Evolutionary conservation across 2,888 invertebrate genomes (phyloP), one percentile per base, ranked within the genome.

Genomic region (Acrocera orbiculus): DNA sequence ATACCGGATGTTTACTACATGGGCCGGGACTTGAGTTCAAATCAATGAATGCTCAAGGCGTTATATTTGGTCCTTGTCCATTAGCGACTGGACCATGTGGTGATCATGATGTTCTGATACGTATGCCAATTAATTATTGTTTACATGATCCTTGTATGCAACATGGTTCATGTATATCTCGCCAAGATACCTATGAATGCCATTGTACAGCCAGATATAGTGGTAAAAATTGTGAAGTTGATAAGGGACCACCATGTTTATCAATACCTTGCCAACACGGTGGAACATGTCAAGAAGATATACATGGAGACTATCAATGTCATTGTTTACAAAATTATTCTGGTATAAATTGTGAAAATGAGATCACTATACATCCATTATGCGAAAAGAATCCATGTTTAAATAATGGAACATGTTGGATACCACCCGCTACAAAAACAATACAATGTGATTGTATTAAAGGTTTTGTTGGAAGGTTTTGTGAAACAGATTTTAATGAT

Each of bases 171-270:
- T 85, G 83, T 60, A 72, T 79, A 43, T 79, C 78, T 26, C 67
- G 73, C 47, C 66, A 70, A 42, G 83, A 85, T 51, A 68, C 72
- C 40, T 87, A 85, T 59, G 77, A 78, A 52, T 90, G 90, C 59
- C 73, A 73, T 53, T 89, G 89, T 63, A 69, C 76, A 37, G 74
- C 82, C 20, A 72, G 85, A 35, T 89, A 82, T 61, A 73, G 78
- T 35, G 87, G 89, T 44, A 78, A 78, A 63, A 83, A 85, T 62
- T 89, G 89, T 62, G 77, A 86, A 58, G 72, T 74, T 55, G 82
- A 83, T 61, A 69, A 66, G 53, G 82, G 81, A 32, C 69, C 76
- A 43, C 78, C 78, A 1, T 83, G 83, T 52, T 58, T 60, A 34
- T 70, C 69, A 29, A 62, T 58, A 40, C 70, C 77, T 9, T 93